Percentiles rank a stretch among this genome's conserved stretches.
Conservation (phyloP, 2,888 invertebrate species). For the Lamellibrachia columna region DNA sequence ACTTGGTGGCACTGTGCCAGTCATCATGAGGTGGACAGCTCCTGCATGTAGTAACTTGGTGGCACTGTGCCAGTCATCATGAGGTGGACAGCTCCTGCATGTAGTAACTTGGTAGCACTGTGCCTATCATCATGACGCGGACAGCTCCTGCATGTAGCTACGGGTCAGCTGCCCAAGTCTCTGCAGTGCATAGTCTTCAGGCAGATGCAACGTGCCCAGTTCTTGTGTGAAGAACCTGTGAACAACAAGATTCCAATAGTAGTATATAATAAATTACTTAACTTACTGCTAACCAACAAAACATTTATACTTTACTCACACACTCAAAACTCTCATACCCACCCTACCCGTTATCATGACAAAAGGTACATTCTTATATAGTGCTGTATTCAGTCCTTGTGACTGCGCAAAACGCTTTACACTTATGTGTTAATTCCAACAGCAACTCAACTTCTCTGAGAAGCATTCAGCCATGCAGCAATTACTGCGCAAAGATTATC, state of each 20-base stretch:
- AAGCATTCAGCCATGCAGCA: no score
- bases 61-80: background rate
- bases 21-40: background rate
- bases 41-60: background rate
- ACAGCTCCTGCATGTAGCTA: slow-evolving; percentile 55
- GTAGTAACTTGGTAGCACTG: background rate
- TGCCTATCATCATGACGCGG: slow-evolving; percentile 18
- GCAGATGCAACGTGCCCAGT: slow-evolving; percentile 70
- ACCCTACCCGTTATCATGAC: no score
- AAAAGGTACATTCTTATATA: no score
- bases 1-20: background rate
- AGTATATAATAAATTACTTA: background rate
- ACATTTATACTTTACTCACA: no score
- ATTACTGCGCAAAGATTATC: no score
- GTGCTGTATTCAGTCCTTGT: no score
- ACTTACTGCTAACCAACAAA: no score
- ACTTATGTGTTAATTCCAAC: no score
- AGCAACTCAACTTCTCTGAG: no score
- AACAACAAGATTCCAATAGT: background rate
- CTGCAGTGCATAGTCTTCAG: slow-evolving; percentile 72
- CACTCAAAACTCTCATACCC: no score
- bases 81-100: background rate
- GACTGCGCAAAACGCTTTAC: no score
- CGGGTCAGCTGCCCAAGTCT: slow-evolving; percentile 65
- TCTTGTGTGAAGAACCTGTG: slow-evolving; percentile 67